Base-by-base conservation (phyloP, 2,888 invertebrate genomes). In the Drosophila setosimentum region DNA sequence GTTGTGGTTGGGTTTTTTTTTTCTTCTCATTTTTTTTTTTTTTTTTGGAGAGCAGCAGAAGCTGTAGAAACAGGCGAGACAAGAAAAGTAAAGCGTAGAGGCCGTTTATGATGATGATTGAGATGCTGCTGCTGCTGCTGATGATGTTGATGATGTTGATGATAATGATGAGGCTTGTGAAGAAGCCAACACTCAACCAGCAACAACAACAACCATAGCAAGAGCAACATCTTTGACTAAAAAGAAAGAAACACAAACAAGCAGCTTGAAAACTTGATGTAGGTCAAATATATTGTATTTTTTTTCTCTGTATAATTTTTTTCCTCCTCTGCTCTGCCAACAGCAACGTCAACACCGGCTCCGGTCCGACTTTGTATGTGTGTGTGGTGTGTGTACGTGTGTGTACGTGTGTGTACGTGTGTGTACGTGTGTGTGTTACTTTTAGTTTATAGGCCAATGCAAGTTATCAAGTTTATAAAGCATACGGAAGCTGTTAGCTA, bases 261-360 rank as follows among this genome's bases (percentile, higher is more conserved):
- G 77, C 87, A 85, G 85, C 90, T 89, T 89, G 81, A 91, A 91
- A 90, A 91, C 90, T 91, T 91, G 91, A 90, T 91, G 90, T 90
- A 90, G 90, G 90, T 90, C 90, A 90, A 91, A 87, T 91, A 74
- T 73, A 74, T 80, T 67, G 57, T 59, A 27, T 65, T 62, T 35
- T 65, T 21, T 35, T 62, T 27, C 24, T 42, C 3, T 16, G 21
- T 40, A 42, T 64, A 53, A 13, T 63, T 35, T 27, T 54, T 50
- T 40, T n/a, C 48, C 24, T 40, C 62, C 29, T 42, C 50, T 42
- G 42, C 32, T 51, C 30, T 48, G 68, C 64, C 69, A 57, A 49
- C 64, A 74, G 63, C 54, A 65, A 58, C 61, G 65, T 63, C 64
- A 61, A 63, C 59, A 60, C 74, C 62, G 73, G 67, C 64, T 74